phyloP scores from a whole-genome alignment of 2,113 vertebrate genomes.

The Bettongia penicillata region DNA sequence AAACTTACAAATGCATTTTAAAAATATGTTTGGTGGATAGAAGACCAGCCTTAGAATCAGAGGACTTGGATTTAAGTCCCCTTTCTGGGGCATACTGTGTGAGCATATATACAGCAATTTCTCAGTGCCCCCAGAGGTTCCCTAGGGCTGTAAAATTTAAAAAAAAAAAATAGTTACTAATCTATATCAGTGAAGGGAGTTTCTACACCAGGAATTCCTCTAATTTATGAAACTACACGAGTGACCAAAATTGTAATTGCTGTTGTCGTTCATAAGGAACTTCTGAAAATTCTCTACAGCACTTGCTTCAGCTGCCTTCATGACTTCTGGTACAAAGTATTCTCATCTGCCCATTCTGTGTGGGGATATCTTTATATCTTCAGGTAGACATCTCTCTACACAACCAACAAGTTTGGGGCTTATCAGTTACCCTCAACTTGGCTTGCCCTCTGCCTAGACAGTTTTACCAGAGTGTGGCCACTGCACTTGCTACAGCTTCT shows the following conservation, averaged over 20 bases:
- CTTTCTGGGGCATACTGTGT: neutral
- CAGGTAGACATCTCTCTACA: no score
- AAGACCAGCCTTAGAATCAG: neutral
- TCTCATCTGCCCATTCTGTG: no score
- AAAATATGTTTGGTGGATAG: neutral
- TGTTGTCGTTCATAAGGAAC: neutral
- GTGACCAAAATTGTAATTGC: neutral
- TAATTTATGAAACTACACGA: neutral
- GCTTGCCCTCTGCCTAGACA: no score
- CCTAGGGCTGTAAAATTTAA: no score
- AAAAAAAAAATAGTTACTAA: neutral
- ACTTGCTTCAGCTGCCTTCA: no score
- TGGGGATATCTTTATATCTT: no score
- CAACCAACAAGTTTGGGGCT: no score
- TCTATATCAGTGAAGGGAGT: neutral
- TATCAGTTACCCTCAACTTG: no score
- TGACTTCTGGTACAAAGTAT: no score
- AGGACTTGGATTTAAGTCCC: neutral
- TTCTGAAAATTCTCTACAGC: neutral
- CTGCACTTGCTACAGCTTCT: no score
- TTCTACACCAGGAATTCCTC: neutral
- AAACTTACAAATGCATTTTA: neutral
- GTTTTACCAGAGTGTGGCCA: no score
- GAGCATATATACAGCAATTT: neutral
- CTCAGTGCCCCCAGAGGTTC: neutral